A percentile compares a stretch with the other conserved stretches of the same genome.
Conservation (phyloP, 1,140 invertebrate species). For the Zeugodacus cucurbitae region DNA sequence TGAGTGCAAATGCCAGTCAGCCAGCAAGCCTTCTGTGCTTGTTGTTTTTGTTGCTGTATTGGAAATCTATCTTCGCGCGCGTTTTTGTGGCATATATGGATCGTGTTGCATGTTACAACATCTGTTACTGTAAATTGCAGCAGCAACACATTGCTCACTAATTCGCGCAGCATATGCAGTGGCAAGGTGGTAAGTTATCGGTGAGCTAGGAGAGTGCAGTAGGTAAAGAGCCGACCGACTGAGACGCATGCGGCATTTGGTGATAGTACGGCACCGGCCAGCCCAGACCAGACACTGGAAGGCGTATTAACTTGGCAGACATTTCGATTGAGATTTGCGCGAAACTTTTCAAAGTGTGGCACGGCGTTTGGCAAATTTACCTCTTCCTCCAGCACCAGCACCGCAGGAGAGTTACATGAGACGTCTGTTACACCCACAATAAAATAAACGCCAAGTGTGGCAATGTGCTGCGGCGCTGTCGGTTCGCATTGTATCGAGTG, state of each 20-base stretch:
- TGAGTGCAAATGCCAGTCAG: constrained; percentile 29
- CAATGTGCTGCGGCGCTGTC: background rate
- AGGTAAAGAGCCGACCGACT: background rate
- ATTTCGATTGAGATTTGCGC: constrained; percentile 40
- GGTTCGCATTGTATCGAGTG: background rate
- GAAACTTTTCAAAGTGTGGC: background rate
- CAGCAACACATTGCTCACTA: constrained; percentile 25
- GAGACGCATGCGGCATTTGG: background rate
- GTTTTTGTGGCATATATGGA: constrained; percentile 36
- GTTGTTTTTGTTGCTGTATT: background rate
- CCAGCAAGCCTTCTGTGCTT: background rate
- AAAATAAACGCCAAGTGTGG: constrained; percentile 45
- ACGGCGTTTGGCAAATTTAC: background rate
- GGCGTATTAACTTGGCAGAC: constrained; percentile 36
- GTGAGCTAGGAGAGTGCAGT: background rate
- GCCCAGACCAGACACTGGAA: background rate
- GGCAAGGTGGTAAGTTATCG: no score
- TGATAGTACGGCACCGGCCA: constrained; percentile 20
- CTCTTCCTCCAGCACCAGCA: background rate
- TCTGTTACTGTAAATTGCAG: constrained; percentile 43
- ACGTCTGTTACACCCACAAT: constrained; percentile 58
- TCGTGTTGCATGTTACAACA: constrained; percentile 40
- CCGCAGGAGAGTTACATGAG: constrained; percentile 15
- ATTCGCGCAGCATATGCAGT: constrained; percentile 41
- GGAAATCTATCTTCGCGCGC: constrained; percentile 31